Evolutionary conservation across 2,797 vertebrate species (phyloP), one percentile per base, ranked within the genome.

Genomic region (Australoheros facetus): DNA sequence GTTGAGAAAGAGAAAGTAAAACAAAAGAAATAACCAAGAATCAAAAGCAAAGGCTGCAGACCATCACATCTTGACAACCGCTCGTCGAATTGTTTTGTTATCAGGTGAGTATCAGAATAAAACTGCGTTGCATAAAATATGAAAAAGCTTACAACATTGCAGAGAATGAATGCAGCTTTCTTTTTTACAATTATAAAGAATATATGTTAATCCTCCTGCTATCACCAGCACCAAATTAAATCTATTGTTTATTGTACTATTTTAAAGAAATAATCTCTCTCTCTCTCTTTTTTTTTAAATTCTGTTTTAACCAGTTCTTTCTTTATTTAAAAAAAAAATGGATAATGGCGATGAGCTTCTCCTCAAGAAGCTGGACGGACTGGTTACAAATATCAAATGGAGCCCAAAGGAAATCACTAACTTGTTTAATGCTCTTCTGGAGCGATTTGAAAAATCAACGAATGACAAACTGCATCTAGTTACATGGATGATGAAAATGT

Each of bases 311-410:
- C 1, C 57, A 81, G 45, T 77, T 79, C 16, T 76, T 26, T 57
- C 53, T 3, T 16, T 45, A 26, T 66, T 51, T 0, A 92, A 83
- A 66, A 45, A 90, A 92, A 83, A 66, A 45, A 90, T 87, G 90
- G 54, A 39, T 5, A 9, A 75, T 2, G 14, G 71, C 7, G 69
- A 80, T 32, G 30, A 26, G 12, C 37, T 59, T 45, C 34, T 80
- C 55, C 34, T 87, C 23, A 57, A 58, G 26, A 90, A 79, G 80
- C 66, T 81, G n/a, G 26, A 60, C 11, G 78, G 78, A 48, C 75
- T 93, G 39, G 71, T 90, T 3, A 87, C 11, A 60, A 88, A 88
- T 2, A 57, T 89, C 16, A 62, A 83, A 12, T 94, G 94, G 91
- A 59, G 0, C 16, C 37, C 19, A 16, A 2, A 7, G 0, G 76